These are phyloP conservation scores for Argopecten irradians DNA, from an alignment of 1,140 invertebrate genomes.

Conservation along the genomic window DNA sequence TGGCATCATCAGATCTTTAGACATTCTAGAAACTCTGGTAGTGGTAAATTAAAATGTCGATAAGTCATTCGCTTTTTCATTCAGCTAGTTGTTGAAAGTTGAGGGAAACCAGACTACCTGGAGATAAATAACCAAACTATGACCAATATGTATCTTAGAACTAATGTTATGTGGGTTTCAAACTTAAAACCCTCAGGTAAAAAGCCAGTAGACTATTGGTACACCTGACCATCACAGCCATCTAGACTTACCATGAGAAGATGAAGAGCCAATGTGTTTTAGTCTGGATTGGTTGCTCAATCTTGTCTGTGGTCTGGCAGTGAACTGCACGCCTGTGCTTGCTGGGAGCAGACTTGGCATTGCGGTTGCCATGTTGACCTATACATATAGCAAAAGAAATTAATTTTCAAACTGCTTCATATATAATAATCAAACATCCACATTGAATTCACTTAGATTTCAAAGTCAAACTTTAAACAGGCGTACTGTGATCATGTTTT, in stretches of 20 bases:
- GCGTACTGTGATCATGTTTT: too few relatives aligned
- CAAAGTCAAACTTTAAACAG: too few relatives aligned
- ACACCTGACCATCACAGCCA: background rate
- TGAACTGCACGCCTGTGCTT: constrained; percentile 65
- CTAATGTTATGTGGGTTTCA: background rate
- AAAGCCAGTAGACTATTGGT: background rate
- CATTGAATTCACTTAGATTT: too few relatives aligned
- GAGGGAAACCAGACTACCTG: too few relatives aligned
- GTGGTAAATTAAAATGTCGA: too few relatives aligned
- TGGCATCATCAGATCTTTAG: too few relatives aligned
- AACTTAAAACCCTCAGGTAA: background rate
- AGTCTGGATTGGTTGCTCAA: constrained; percentile 50
- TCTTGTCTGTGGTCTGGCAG: constrained; percentile 59
- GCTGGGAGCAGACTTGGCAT: constrained; percentile 62
- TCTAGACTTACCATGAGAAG: constrained; percentile 57
- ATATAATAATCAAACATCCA: too few relatives aligned
- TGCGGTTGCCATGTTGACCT: constrained; percentile 54
- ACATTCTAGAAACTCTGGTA: too few relatives aligned
- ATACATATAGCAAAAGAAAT: background rate
- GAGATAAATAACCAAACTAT: too few relatives aligned
- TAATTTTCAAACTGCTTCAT: background rate
- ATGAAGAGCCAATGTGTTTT: constrained; percentile 50
- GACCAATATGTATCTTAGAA: too few relatives aligned
- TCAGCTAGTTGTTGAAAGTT: too few relatives aligned
- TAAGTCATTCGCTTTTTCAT: too few relatives aligned